Evolutionary conservation across 2,888 invertebrate genomes (phyloP), one percentile per base, ranked within the genome.

Genomic region (Andrena marginata): DNA sequence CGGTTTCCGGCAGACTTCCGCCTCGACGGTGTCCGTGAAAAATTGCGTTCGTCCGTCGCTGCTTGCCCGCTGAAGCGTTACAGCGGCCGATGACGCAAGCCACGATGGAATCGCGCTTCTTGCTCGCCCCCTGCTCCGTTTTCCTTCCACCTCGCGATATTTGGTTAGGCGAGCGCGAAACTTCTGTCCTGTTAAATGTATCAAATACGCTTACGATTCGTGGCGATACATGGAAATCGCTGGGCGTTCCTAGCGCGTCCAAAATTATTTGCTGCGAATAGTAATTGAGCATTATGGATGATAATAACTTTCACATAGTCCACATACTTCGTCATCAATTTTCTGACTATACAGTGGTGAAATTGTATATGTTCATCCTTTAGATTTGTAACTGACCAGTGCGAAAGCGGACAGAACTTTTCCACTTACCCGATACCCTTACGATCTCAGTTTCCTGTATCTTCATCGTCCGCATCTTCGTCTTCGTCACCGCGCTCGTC

Each of bases 1-100:
- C 90, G 87, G 90, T 77, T 89, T 89, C 89, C 88, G 85, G 69
- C 54, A 80, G 77, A 69, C 77, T 83, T 86, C 86, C 88, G 89
- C 74, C 81, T 64, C 77, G 82, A 23, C 85, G 83, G 77, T 65
- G 68, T 74, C 77, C 89, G 78, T 90, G 91, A 91, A 90, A 91
- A 90, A 91, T 91, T 87, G 85, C 85, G 69, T 73, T 84, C 80
- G 80, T 78, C 80, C 80, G 85, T 67, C 65, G 62, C 63, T 69
- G 62, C 56, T 42, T 56, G 33, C 48, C 29, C 56, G 85, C 62
- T 77, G 77, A 77, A 82, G 62, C 85, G 76, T 75, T 48, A 67
- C 80, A 33, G 13, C 69, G 68, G 48, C 63, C 60, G 85, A 87
- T 84, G 88, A 86, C 82, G 84, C 68, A 76, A 81, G 63, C 77